A percentile compares a stretch with the other conserved stretches of the same genome.
phyloP scores from a whole-genome alignment of 2,113 vertebrate species.

The Anhinga rufa region DNA sequence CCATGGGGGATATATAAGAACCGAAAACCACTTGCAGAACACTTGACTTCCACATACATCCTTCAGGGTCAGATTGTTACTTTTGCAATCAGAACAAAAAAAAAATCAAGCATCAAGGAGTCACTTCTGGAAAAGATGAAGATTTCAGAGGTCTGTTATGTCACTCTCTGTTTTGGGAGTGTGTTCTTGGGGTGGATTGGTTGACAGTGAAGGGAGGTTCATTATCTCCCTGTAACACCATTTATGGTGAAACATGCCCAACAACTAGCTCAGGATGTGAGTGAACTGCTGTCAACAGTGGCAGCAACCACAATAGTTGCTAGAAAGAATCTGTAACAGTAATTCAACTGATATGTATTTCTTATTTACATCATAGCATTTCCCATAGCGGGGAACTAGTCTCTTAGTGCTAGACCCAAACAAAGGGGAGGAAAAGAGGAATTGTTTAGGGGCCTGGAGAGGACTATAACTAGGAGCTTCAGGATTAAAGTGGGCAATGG shows the following conservation, averaged over 20 bases:
- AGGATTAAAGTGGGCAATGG: neutral
- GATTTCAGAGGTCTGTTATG: neutral
- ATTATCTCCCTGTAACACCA: accelerated
- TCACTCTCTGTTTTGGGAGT: neutral
- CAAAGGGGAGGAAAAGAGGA: neutral
- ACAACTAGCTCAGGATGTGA: neutral
- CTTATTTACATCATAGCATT: neutral
- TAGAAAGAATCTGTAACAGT: too few species aligned
- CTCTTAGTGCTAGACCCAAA: neutral
- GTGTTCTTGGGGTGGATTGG: neutral
- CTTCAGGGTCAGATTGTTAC: neutral
- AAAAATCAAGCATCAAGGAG: neutral
- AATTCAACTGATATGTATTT: neutral
- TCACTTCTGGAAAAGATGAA: neutral
- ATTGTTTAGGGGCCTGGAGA: neutral
- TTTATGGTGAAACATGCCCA: neutral
- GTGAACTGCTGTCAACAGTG: neutral
- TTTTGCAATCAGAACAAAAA: neutral
- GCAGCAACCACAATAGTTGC: neutral
- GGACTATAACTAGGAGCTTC: neutral
- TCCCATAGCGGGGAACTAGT: neutral
- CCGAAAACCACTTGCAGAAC: neutral
- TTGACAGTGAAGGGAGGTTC: neutral
- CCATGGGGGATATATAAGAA: neutral
- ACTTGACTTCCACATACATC: neutral